Conservation (phyloP, 2,113 vertebrate species). For the Nothobranchius kuhntae region DNA sequence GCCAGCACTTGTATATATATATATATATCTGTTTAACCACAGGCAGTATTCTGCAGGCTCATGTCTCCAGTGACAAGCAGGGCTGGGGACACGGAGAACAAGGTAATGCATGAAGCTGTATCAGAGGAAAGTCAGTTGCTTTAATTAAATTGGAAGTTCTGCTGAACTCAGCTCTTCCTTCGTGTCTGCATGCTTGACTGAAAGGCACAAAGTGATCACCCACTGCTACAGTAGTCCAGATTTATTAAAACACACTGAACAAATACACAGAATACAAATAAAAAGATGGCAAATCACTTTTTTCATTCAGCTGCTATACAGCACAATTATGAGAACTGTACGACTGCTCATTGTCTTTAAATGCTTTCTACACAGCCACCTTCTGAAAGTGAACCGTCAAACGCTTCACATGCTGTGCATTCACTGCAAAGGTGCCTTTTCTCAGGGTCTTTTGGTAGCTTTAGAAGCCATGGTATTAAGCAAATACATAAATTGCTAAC, state of each 20-base stretch:
- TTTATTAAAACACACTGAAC: conserved; percentile 88
- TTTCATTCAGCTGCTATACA: conserved; percentile 73
- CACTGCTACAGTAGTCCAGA: conserved; percentile 66
- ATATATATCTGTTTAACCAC: conserved; percentile 26
- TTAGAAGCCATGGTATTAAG: conserved; percentile 81
- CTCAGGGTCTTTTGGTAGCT: conserved; percentile 78
- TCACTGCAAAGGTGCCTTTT: conserved; percentile 76
- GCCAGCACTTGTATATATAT: too few species aligned
- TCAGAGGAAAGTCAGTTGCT: neutral
- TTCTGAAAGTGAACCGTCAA: conserved; percentile 64
- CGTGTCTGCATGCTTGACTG: neutral
- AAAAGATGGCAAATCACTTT: conserved; percentile 81
- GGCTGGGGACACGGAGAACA: neutral
- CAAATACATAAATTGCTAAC: conserved; percentile 79
- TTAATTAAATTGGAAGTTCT: conserved; percentile 11
- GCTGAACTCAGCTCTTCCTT: neutral
- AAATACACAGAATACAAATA: conserved; percentile 86
- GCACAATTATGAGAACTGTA: conserved; percentile 66
- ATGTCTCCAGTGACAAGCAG: conserved; percentile 1
- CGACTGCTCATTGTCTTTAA: conserved; percentile 68
- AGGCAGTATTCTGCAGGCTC: conserved; percentile 11
- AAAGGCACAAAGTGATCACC: neutral
- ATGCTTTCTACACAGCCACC: conserved; percentile 59
- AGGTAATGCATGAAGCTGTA: neutral
- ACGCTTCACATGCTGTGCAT: conserved; percentile 78